Evolutionary conservation across 2,113 vertebrate species (phyloP).

Genomic region (Acanthochromis polyacanthus): DNA sequence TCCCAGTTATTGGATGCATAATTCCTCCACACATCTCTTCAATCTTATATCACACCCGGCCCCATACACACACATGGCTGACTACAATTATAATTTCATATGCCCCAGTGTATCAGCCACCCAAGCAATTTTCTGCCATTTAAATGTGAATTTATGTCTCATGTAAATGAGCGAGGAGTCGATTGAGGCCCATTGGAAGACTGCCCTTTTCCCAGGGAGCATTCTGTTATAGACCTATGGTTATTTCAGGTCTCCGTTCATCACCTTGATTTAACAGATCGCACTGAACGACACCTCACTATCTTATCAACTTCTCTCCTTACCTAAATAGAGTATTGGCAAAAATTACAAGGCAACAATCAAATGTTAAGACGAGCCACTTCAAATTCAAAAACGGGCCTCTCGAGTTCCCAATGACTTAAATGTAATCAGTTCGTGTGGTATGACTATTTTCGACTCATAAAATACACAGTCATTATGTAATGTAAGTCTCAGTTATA

Average conservation of each 20-base stretch:
- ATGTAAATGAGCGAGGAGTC: conserved; percentile 85
- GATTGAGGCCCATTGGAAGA: conserved; percentile 82
- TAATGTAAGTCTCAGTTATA: neutral
- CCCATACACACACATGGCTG: conserved; percentile 55
- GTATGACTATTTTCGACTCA: neutral
- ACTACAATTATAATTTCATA: conserved; percentile 81
- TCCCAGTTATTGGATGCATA: conserved; percentile 71
- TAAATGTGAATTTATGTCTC: conserved; percentile 84
- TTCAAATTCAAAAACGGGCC: neutral
- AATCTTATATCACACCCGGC: conserved; percentile 48
- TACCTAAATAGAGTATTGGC: conserved; percentile 2
- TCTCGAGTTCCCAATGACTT: neutral
- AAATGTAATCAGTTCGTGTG: neutral
- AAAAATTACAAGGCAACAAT: neutral
- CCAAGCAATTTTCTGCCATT: conserved; percentile 78
- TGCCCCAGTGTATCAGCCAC: conserved; percentile 74
- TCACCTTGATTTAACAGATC: conserved; percentile 53
- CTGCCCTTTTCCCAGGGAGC: conserved; percentile 87
- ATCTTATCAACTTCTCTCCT: conserved; percentile 18
- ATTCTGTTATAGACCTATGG: conserved; percentile 69
- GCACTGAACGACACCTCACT: conserved; percentile 14
- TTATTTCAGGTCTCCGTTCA: conserved; percentile 61
- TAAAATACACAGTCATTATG: neutral
- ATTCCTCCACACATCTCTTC: conserved; percentile 69
- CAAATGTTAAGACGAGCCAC: neutral